A percentile compares a stretch with the other conserved stretches of the same genome.
phyloP scores from a whole-genome alignment of 2,888 invertebrate genomes.

The Thymelicus sylvestris region DNA sequence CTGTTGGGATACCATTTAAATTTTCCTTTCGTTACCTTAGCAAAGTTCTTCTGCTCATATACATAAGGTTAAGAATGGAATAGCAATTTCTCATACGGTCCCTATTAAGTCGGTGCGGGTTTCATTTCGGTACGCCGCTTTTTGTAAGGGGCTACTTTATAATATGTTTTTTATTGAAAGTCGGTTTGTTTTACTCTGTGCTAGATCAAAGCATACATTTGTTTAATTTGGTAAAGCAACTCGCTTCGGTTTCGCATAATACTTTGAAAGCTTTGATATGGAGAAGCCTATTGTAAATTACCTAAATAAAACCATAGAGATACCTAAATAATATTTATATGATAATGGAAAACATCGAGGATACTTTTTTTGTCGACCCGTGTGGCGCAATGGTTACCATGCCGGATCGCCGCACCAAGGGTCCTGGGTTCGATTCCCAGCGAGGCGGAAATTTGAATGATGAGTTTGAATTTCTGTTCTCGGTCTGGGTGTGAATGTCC shows the following conservation, averaged over 20 bases:
- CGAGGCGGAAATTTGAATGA: no score
- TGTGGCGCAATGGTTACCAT: no score
- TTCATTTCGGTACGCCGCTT: conserved; percentile 34
- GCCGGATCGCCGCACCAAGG: no score
- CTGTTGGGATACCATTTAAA: not conserved
- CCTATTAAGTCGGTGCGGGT: not conserved
- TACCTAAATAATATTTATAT: no score
- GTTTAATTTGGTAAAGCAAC: conserved; percentile 30
- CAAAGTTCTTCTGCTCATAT: not conserved
- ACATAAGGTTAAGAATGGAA: conserved; percentile 9
- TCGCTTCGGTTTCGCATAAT: conserved; percentile 18
- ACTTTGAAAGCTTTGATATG: conserved; percentile 8
- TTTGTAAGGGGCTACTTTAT: conserved; percentile 57
- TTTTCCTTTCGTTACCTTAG: not conserved
- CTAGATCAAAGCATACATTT: conserved; percentile 35
- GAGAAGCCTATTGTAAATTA: no score
- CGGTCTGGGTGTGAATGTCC: no score
- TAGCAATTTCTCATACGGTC: not conserved
- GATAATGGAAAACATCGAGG: no score
- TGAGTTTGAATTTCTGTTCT: no score
- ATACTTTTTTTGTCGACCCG: no score
- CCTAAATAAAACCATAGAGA: no score
- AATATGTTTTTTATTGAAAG: conserved; percentile 65
- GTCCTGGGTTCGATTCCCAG: no score
- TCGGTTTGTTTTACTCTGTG: conserved; percentile 34